phyloP scores from a whole-genome alignment of 2,888 invertebrate species.

The Lamellibrachia columna region DNA sequence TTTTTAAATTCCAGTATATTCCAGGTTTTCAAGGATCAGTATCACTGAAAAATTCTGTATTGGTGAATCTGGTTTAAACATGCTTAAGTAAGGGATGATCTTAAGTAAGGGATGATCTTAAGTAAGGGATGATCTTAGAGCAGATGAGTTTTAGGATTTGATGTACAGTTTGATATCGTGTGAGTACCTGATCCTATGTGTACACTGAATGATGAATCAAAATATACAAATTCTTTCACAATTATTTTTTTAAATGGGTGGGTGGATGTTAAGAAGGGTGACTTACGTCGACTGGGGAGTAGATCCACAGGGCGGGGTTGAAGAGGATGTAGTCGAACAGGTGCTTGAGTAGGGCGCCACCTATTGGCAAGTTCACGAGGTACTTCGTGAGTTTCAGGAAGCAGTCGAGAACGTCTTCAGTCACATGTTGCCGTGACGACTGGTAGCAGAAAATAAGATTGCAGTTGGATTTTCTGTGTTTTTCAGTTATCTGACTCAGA shows the following conservation, averaged over 20 bases:
- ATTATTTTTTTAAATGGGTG: background rate
- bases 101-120: no score
- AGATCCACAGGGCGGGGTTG: slow-evolving; percentile 99
- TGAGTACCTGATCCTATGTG: no score
- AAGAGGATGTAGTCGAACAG: slow-evolving; percentile 98
- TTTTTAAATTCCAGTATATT: no score
- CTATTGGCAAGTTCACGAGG: slow-evolving; percentile 58
- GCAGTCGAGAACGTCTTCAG: slow-evolving; percentile 87
- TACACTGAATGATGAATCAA: background rate
- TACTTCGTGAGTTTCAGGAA: slow-evolving; percentile 66
- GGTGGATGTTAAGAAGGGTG: background rate
- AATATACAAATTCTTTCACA: background rate
- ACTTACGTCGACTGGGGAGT: slow-evolving; percentile 91
- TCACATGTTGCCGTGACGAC: slow-evolving; percentile 80
- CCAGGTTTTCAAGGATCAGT: no score
- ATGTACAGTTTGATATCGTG: no score
- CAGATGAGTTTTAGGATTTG: no score
- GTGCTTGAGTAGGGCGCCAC: slow-evolving; percentile 73
- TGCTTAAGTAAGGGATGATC: no score
- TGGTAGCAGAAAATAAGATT: slow-evolving; percentile 41
- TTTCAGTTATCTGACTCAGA: background rate
- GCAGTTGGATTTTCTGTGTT: background rate
- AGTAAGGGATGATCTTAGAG: no score
- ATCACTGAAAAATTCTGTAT: no score
- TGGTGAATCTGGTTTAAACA: no score